Conservation (phyloP, 2,113 vertebrate genomes). For the Motacilla tschutschensis region DNA sequence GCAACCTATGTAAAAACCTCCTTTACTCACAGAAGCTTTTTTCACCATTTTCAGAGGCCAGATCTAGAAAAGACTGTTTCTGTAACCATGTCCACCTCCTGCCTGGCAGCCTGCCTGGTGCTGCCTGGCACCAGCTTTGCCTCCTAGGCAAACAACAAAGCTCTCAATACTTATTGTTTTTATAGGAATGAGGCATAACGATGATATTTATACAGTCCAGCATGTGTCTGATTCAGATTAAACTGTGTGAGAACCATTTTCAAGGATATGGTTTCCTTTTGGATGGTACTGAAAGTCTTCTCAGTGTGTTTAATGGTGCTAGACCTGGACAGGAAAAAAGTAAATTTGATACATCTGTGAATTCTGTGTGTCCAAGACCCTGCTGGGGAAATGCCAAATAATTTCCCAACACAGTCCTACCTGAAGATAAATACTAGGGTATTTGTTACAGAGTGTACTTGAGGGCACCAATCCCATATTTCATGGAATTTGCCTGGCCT, state of each 20-base stretch:
- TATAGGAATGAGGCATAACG: not conserved
- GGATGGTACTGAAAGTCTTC: slow-evolving; percentile 13
- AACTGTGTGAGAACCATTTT: not conserved
- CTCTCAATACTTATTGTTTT: slow-evolving; percentile 11
- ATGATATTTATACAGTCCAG: not conserved
- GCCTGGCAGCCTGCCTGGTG: not conserved
- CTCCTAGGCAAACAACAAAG: not conserved
- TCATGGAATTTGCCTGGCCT: not conserved
- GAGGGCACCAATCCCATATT: not conserved
- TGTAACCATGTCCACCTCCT: slow-evolving; percentile 5
- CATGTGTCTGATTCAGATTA: not conserved
- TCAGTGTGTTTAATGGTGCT: slow-evolving; percentile 35
- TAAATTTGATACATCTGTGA: not conserved
- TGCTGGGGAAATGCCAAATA: not conserved
- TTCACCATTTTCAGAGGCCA: not conserved
- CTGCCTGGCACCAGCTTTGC: not conserved
- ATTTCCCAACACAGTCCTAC: not conserved
- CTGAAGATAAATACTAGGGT: not conserved
- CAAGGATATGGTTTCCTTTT: slow-evolving; percentile 5
- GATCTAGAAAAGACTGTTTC: not conserved
- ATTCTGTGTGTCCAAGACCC: not conserved
- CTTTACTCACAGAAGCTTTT: not conserved
- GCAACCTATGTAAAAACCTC: not conserved
- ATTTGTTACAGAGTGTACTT: not conserved
- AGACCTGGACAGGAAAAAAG: slow-evolving; percentile 51